phyloP scores from a whole-genome alignment of 2,113 vertebrate species.

The Odobenus rosmarus region DNA sequence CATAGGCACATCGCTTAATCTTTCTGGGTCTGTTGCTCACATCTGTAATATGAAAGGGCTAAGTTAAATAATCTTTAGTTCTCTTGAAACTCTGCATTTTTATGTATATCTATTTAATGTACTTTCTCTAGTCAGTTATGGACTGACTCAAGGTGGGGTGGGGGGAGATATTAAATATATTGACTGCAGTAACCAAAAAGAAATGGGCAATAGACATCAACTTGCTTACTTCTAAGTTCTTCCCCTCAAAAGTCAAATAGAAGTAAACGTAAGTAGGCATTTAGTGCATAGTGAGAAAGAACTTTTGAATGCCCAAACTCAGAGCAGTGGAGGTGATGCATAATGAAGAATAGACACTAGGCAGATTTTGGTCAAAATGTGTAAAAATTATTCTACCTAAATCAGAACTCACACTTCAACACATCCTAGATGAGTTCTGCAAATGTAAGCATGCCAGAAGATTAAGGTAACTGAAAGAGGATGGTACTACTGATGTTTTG shows the following conservation, averaged over 20 bases:
- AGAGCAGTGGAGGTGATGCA: not conserved
- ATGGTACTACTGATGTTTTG: not conserved
- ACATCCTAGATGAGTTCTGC: not conserved
- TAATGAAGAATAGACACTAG: not conserved
- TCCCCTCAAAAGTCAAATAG: not conserved
- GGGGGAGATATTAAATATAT: not conserved
- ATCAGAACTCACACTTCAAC: not conserved
- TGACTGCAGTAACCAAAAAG: not conserved
- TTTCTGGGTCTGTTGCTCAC: not conserved
- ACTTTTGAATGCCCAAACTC: not conserved
- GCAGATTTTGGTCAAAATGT: not conserved
- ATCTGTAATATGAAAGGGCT: not conserved
- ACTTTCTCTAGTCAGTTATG: not conserved
- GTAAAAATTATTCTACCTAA: not conserved
- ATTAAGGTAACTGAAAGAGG: not conserved
- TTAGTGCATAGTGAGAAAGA: not conserved
- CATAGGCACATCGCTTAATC: not conserved
- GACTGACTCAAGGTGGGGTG: not conserved
- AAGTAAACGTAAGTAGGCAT: not conserved
- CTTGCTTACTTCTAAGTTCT: not conserved
- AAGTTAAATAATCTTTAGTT: not conserved
- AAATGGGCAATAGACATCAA: not conserved
- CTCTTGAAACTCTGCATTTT: not conserved
- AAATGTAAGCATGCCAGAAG: not conserved
- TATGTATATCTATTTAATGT: not conserved